Base-by-base conservation (phyloP, 2,888 invertebrate species). In the Aricia artaxerxes region DNA sequence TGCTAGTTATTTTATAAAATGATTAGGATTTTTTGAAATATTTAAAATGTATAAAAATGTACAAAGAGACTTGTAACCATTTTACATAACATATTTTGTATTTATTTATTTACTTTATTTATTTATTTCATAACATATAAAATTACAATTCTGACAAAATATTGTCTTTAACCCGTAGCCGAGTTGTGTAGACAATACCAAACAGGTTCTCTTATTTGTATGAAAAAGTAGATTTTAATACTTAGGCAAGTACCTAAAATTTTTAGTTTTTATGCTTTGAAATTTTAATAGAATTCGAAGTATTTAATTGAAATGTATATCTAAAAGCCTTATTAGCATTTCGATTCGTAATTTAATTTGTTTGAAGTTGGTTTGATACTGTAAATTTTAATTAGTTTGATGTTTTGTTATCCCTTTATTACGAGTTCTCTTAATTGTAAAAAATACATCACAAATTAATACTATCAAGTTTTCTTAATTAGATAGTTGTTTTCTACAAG, bases 351-450 rank as follows among this genome's bases (percentile, higher is more conserved):
- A 61, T 61, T 61, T 24, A 7, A 61, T 61, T 61, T 61, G 9
- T 61, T 61, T 61, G 1, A 61, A 24, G 57, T 4, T 57, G 24
- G 61, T 61, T 24, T 61, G 3, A n/a, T 61, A 24, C 24, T 9
- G 24, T 61, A n/a, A 60, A 60, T n/a, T 61, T 61, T 61, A 61
- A 61, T 61, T 61, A 61, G 24, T 61, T 61, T 61, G 57, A 57
- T 16, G 61, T 24, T 24, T 61, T 61, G 7, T 7, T 61, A 61
- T n/a, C n/a, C 24, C 1, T 61, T 61, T 24, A 24, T 61, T 61
- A 9, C 5, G 16, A 24, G 9, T 7, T n/a, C 24, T 61, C 24
- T 24, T 24, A 61, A 61, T 61, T 61, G 16, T 24, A 61, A 61
- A 24, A 61, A 61, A 9, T 61, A 61, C 7, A 57, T 57, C 16